Percentiles rank a stretch among this genome's conserved stretches.
These are phyloP conservation scores for Apostichopus parvimensis DNA, from an alignment of 35 echinoderm and acorn worm species.

Conservation along the genomic window DNA sequence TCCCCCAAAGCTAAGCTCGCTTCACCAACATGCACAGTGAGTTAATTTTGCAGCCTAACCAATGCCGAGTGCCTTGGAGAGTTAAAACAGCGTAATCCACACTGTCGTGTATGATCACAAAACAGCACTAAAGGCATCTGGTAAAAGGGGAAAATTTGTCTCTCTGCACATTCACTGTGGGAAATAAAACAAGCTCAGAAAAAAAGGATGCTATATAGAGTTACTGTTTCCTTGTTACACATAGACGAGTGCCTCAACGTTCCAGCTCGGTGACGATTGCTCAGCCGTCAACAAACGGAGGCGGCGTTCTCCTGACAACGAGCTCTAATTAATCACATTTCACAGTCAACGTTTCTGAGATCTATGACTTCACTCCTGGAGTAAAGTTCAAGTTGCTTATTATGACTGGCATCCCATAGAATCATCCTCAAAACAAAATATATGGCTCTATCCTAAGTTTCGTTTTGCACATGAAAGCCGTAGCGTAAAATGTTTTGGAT, in stretches of 20 bases:
- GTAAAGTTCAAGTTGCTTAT: not conserved
- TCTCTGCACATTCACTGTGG: too few species aligned
- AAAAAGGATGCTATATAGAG: not conserved
- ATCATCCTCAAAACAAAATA: not conserved
- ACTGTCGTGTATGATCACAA: too few species aligned
- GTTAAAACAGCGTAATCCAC: too few species aligned
- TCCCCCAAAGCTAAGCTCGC: too few species aligned
- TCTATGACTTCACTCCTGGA: not conserved
- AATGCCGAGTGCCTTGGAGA: too few species aligned
- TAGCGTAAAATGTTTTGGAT: not conserved
- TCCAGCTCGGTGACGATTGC: not conserved
- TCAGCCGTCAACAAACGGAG: not conserved
- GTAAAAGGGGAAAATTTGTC: too few species aligned
- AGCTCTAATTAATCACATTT: not conserved
- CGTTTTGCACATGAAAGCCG: not conserved
- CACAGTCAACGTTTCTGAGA: not conserved
- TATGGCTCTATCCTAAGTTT: not conserved
- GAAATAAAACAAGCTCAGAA: too few species aligned
- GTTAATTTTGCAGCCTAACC: too few species aligned
- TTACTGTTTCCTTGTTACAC: constrained; percentile 1
- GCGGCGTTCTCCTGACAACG: not conserved
- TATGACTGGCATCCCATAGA: not conserved
- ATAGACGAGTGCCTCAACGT: not conserved
- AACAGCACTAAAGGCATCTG: too few species aligned
- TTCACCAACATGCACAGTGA: too few species aligned